Percentiles rank a stretch among this genome's conserved stretches.
Evolutionary conservation across 2,888 invertebrate species (phyloP).

Genomic region (Melipona beecheii): DNA sequence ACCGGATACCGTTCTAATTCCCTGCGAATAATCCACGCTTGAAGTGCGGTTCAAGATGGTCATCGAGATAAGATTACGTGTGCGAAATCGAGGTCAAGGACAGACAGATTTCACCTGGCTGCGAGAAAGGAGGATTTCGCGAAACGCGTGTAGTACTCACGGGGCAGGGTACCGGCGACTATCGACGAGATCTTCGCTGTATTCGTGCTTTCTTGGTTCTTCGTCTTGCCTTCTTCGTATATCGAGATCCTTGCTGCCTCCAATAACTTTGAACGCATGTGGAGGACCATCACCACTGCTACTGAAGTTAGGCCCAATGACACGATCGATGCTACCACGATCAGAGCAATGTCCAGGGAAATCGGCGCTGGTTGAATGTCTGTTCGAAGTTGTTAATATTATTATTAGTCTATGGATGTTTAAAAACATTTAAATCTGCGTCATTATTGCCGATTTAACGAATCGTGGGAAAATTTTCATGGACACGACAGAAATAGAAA

Average conservation of each 20-base stretch:
- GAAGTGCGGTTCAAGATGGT: slow-evolving; percentile 34
- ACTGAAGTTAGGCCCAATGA: slow-evolving; percentile 78
- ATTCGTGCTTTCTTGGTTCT: slow-evolving; percentile 63
- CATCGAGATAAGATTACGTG: slow-evolving; percentile 48
- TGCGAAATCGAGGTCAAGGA: slow-evolving; percentile 62
- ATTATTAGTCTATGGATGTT: not conserved
- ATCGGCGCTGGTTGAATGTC: slow-evolving; percentile 70
- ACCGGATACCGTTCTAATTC: slow-evolving; percentile 5
- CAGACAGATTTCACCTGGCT: slow-evolving; percentile 53
- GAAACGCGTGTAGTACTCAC: slow-evolving; percentile 52
- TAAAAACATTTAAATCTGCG: not conserved
- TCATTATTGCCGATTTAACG: too few species aligned
- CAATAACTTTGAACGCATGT: slow-evolving; percentile 78
- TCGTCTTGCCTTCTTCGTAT: slow-evolving; percentile 76
- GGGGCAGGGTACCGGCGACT: slow-evolving; percentile 46
- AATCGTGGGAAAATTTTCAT: too few species aligned
- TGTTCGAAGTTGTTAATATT: slow-evolving; percentile 5
- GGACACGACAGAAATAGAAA: too few species aligned
- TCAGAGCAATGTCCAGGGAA: slow-evolving; percentile 78
- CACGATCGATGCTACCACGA: slow-evolving; percentile 79
- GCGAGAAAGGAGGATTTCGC: slow-evolving; percentile 33
- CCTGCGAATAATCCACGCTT: slow-evolving; percentile 22
- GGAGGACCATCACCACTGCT: slow-evolving; percentile 78
- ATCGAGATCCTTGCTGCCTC: slow-evolving; percentile 79
- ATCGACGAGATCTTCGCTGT: slow-evolving; percentile 68